Conservation (phyloP, 2,113 vertebrate genomes). For the Catharus bicknelli region DNA sequence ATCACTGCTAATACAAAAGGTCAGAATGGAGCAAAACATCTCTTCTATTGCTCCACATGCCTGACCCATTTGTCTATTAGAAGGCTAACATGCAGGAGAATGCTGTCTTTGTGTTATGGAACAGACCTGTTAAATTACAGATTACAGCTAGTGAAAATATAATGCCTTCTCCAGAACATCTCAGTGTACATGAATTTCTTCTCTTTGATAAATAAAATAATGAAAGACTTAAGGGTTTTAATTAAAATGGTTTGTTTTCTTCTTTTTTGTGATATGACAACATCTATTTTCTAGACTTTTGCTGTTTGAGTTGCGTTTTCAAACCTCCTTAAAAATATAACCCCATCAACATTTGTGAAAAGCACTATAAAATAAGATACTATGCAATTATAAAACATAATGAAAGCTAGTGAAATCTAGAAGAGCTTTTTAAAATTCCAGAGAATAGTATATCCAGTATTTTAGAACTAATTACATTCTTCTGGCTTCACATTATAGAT, state of each 20-base stretch:
- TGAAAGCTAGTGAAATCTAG: not conserved
- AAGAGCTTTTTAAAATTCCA: not conserved
- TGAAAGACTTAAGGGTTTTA: not conserved
- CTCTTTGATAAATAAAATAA: not conserved
- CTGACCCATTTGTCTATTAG: not conserved
- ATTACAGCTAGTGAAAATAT: not conserved
- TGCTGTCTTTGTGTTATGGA: not conserved
- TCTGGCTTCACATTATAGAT: not conserved
- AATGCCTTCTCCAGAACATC: not conserved
- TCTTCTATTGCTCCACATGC: not conserved
- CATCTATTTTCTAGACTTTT: not conserved
- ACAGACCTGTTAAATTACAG: not conserved
- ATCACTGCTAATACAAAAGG: not conserved
- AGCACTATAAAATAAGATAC: not conserved
- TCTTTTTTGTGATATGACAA: not conserved
- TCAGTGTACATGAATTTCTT: not conserved
- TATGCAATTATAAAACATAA: not conserved
- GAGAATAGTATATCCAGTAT: not conserved
- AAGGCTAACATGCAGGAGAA: not conserved
- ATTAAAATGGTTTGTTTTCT: not conserved
- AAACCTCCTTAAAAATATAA: not conserved
- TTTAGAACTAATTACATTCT: not conserved
- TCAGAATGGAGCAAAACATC: conserved; percentile 17
- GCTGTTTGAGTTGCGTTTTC: not conserved
- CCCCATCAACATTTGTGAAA: not conserved